Percentiles rank a stretch among this genome's conserved stretches.
These are phyloP conservation scores for Pelobates cultripes DNA, from an alignment of 2,797 vertebrate genomes.

Conservation along the genomic window DNA sequence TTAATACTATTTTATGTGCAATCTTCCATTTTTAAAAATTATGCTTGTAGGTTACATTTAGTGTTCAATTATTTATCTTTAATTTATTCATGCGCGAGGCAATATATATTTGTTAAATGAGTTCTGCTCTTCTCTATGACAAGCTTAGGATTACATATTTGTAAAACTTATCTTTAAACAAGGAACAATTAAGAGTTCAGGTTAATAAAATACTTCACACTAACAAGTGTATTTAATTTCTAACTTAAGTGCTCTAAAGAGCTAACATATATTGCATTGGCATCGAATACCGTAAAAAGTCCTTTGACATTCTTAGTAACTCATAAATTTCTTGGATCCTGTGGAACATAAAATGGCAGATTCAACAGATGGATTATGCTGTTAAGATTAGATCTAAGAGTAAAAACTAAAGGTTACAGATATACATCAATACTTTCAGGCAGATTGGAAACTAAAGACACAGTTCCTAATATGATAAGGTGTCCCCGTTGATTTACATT, in stretches of 20 bases:
- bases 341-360: neutral
- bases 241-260: neutral
- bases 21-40: neutral
- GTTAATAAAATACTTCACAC: no score
- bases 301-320: neutral
- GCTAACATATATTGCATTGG: neutral
- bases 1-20: no score
- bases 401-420: neutral
- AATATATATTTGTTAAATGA: no score
- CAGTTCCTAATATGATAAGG: neutral
- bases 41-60: neutral
- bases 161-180: no score
- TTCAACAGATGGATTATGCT: neutral
- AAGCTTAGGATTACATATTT: no score
- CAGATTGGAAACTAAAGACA: neutral
- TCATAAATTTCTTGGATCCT: neutral
- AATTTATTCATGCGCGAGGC: no score
- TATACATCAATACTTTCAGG: neutral
- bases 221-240: neutral
- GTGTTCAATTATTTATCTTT: no score
- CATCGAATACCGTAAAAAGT: neutral
- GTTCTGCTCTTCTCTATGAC: no score
- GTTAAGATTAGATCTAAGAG: neutral
- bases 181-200: no score
- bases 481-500: neutral